Base-by-base conservation (phyloP, 2,888 invertebrate species). In the Hirtodrosophila confusa region DNA sequence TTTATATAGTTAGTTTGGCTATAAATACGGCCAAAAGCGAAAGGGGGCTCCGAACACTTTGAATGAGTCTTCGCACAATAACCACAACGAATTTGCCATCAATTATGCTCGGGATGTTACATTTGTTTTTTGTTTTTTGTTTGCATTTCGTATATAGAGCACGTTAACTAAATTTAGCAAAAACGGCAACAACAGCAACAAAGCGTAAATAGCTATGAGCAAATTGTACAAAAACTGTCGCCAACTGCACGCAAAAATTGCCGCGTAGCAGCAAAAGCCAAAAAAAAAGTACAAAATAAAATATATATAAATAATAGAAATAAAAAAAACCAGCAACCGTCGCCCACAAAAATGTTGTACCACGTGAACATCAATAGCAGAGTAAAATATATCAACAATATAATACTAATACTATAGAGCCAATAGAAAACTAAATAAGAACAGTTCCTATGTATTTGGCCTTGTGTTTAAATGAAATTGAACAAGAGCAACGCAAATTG, bases 391-490 rank as follows among this genome's bases (percentile, higher is more conserved):
- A 69, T 51, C 45, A 75, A 75, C 47, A 62, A 56, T 50, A 53
- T 54, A 61, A 50, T 29, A 50, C 58, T 31, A 71, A 37, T 27
- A 40, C 27, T n/a, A 6, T 4, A 39, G n/a, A 23, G 43, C 31
- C 35, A 58, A 45, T 8, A 58, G 31, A 48, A 55, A 49, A 39
- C 54, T 51, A 71, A 54, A 64, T 51, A 65, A 36, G 54, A 65
- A 64, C 62, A 80, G 84, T 79, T 86, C 80, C 86, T 84, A 85
- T 85, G 86, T 79, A 84, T 75, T 68, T 79, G 69, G 53, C 65
- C 61, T 64, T 70, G 72, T 51, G 69, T 80, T 88, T 91, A 91
- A 90, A 92, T 92, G 92, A 91, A 90, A 90, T 87, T 90, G 57
- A 89, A 82, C 88, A 90, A 89, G 87, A 87, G 64, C 79, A 58